Percentiles rank a stretch among this genome's conserved stretches.
Evolutionary conservation across 2,888 invertebrate species (phyloP).

Genomic region (Phaedon cochleariae): DNA sequence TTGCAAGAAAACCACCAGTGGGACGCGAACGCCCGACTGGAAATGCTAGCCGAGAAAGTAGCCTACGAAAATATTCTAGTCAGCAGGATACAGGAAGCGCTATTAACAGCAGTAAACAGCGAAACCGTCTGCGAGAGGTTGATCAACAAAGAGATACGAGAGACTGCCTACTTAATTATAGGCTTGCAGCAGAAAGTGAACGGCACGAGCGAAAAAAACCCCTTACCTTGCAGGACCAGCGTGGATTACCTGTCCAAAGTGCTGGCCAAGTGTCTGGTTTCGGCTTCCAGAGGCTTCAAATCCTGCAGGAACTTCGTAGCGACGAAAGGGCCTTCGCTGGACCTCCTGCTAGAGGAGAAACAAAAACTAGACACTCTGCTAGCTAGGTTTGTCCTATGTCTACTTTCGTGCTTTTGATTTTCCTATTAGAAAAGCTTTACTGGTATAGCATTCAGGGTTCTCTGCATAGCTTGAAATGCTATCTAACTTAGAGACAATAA

Average conservation of each 20-base stretch:
- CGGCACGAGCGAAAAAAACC: conserved; percentile 63
- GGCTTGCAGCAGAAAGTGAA: conserved; percentile 74
- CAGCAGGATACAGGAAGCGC: conserved; percentile 73
- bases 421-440: too few species aligned
- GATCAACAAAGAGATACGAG: conserved; percentile 74
- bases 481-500: too few species aligned
- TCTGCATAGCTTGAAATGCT: too few species aligned
- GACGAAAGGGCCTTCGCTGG: conserved; percentile 47
- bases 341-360: conserved; percentile 50
- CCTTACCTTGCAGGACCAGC: conserved; percentile 61
- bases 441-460: too few species aligned
- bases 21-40: conserved; percentile 72
- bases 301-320: conserved; percentile 51
- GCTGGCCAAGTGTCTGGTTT: conserved; percentile 74
- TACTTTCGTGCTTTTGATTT: too few species aligned
- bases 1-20: conserved; percentile 72
- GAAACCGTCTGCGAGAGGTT: conserved; percentile 68
- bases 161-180: conserved; percentile 80
- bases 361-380: conserved; percentile 49
- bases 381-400: too few species aligned
- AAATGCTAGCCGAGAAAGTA: conserved; percentile 80
- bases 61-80: conserved; percentile 77
- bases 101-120: conserved; percentile 59
- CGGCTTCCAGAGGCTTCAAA: conserved; percentile 60
- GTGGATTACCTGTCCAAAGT: conserved; percentile 80